These are phyloP conservation scores for Cossypha heuglini DNA, from an alignment of 2,797 vertebrate species.

Conservation along the genomic window DNA sequence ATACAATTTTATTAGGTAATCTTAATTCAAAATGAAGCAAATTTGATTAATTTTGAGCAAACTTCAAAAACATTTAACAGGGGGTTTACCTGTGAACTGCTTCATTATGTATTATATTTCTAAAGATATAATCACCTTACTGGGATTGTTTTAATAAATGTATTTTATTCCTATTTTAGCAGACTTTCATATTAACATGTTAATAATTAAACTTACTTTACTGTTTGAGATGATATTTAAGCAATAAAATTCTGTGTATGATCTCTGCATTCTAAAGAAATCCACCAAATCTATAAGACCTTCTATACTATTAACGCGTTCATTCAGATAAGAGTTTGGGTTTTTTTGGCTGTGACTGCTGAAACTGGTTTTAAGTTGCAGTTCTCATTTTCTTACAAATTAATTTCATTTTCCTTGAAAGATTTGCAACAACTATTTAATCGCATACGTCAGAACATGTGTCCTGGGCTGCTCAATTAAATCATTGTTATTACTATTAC, in stretches of 20 bases:
- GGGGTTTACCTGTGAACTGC: not conserved
- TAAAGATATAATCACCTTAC: not conserved
- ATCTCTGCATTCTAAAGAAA: not conserved
- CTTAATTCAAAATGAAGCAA: not conserved
- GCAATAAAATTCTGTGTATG: not conserved
- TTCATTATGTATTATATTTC: not conserved
- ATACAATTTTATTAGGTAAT: not conserved
- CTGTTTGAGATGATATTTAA: not conserved
- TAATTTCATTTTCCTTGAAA: not conserved
- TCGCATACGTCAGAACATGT: not conserved
- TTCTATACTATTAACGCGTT: not conserved
- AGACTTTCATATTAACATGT: not conserved
- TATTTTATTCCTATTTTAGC: not conserved
- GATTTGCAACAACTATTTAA: not conserved
- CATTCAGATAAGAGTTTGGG: not conserved
- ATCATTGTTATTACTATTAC: not conserved
- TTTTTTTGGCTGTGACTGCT: not conserved
- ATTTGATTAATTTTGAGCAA: not conserved
- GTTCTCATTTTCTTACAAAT: not conserved
- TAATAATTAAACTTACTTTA: not conserved
- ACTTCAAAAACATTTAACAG: not conserved
- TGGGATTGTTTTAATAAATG: fast-evolving
- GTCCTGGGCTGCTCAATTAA: not conserved
- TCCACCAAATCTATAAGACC: not conserved
- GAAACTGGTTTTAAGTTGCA: not conserved